Conservation (phyloP, 2,797 vertebrate genomes). For the Macropus fuliginosus region DNA sequence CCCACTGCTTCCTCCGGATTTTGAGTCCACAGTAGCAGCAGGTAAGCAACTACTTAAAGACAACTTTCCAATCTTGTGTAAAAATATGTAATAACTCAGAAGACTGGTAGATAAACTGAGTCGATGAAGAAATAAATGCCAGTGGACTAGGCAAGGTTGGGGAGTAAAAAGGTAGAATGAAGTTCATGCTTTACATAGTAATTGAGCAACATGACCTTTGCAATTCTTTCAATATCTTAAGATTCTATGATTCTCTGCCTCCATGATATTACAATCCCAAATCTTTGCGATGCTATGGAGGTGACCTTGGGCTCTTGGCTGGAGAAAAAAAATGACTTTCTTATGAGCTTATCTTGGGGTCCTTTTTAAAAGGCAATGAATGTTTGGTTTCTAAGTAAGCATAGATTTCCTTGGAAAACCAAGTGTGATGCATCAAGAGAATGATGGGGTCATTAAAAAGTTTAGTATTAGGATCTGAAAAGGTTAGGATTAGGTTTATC, state of each 20-base stretch:
- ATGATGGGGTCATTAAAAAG: not conserved
- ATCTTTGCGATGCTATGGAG: not conserved
- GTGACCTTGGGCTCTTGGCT: not conserved
- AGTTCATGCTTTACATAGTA: not conserved
- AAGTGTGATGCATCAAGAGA: not conserved
- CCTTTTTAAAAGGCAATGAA: not conserved
- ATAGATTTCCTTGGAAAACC: not conserved
- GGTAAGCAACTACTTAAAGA: not conserved
- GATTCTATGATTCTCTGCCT: not conserved
- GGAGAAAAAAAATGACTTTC: not conserved
- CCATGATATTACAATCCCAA: not conserved
- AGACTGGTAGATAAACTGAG: not conserved
- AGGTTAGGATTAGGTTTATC: not conserved
- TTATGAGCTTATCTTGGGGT: not conserved
- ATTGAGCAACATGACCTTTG: not conserved
- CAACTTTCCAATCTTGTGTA: not conserved
- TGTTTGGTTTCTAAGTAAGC: not conserved
- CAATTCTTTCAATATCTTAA: not conserved
- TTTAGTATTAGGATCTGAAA: not conserved
- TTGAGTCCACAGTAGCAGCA: not conserved
- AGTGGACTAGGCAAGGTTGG: not conserved
- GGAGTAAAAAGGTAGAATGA: not conserved
- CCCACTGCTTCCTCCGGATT: not conserved
- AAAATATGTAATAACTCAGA: not conserved
- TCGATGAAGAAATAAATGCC: not conserved